A percentile compares a stretch with the other conserved stretches of the same genome.
Conservation (phyloP, 1,140 invertebrate species). For the Sycobia sp. region DNA sequence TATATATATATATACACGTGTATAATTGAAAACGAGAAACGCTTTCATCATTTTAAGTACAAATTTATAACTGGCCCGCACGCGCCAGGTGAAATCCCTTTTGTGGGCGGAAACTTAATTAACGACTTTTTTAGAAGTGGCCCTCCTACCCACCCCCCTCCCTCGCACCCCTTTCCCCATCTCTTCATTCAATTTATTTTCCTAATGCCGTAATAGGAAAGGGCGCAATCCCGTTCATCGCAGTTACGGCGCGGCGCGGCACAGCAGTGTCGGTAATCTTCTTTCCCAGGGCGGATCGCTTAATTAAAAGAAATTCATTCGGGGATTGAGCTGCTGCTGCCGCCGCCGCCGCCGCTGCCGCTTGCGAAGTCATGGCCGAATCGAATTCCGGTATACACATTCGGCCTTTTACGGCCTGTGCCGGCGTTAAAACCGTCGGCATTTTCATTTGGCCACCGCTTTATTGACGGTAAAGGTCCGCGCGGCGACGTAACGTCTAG, state of each 20-base stretch:
- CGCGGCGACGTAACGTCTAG: too few relatives aligned
- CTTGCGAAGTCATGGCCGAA: conserved; percentile 37
- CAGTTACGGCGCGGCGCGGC: conserved; percentile 37
- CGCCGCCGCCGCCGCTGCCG: conserved; percentile 22
- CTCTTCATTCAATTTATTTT: conserved; percentile 35
- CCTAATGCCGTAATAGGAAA: conserved; percentile 31
- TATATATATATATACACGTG: too few relatives aligned
- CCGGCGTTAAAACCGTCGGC: conserved; percentile 13
- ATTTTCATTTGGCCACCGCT: neutral
- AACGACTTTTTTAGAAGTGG: conserved; percentile 34
- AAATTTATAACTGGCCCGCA: conserved; percentile 28
- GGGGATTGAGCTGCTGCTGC: conserved; percentile 39
- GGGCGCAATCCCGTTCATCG: conserved; percentile 41
- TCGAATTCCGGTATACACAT: conserved; percentile 37
- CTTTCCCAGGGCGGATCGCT: conserved; percentile 42
- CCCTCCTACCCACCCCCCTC: too few relatives aligned
- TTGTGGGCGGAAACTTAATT: conserved; percentile 32
- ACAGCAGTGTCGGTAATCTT: conserved; percentile 48
- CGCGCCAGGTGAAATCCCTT: conserved; percentile 21
- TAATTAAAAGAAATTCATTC: conserved; percentile 54
- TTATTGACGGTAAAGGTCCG: conserved; percentile 6
- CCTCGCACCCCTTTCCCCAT: too few relatives aligned
- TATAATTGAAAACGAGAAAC: conserved; percentile 7
- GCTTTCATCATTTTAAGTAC: conserved; percentile 7
- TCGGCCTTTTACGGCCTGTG: conserved; percentile 9